A percentile compares a stretch with the other conserved stretches of the same genome.
These are phyloP conservation scores for Ramphastos sulfuratus DNA, from an alignment of 2,113 vertebrate species.

Conservation along the genomic window DNA sequence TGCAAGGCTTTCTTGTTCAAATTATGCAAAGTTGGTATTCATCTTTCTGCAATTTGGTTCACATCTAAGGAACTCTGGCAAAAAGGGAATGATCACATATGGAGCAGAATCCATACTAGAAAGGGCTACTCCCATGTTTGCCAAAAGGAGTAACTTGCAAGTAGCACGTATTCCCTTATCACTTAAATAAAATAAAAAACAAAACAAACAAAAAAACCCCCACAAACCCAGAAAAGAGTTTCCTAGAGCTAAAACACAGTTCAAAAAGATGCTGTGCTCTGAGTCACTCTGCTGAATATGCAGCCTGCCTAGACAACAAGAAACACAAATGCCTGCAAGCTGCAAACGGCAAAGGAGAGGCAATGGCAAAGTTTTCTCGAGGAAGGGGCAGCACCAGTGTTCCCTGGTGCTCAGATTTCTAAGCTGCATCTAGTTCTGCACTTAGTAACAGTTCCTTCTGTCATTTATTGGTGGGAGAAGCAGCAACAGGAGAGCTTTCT, in stretches of 20 bases:
- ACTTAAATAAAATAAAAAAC: background rate
- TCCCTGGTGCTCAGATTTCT: background rate
- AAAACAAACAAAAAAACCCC: background rate
- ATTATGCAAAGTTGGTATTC: constrained; percentile 63
- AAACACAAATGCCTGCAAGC: background rate
- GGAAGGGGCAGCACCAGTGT: background rate
- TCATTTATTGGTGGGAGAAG: background rate
- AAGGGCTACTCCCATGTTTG: constrained; percentile 11
- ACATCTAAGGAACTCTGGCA: constrained; percentile 57
- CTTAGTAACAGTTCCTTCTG: background rate
- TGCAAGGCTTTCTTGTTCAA: constrained; percentile 51
- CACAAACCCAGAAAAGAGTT: background rate
- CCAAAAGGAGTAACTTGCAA: constrained; percentile 62
- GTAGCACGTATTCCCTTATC: constrained; percentile 29
- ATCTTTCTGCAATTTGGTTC: constrained; percentile 41
- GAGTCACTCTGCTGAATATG: background rate
- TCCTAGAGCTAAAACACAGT: background rate
- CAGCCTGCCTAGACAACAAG: constrained; percentile 1
- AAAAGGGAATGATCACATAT: background rate
- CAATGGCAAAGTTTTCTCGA: background rate
- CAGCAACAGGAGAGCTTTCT: background rate
- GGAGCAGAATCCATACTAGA: constrained; percentile 41
- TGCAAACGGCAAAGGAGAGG: background rate
- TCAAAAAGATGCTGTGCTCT: constrained; percentile 7
- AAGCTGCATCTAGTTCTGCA: background rate